Evolutionary conservation across 2,888 invertebrate genomes (phyloP).

Genomic region (Ischnus inquisitorius): DNA sequence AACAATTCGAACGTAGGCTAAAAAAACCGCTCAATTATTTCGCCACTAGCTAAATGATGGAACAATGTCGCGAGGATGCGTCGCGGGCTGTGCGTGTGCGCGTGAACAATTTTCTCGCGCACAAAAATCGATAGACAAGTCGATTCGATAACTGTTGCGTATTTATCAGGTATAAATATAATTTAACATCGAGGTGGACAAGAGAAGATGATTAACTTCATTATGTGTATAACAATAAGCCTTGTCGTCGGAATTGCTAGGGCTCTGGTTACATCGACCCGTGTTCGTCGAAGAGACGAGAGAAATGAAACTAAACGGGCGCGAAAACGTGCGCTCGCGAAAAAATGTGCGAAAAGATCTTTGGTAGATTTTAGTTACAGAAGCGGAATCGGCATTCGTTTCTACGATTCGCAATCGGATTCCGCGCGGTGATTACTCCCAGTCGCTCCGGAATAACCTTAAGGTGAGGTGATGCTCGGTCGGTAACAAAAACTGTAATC

Average conservation of each 20-base stretch:
- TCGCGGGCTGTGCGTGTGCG: background rate
- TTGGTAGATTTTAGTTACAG: too few relatives aligned
- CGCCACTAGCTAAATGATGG: background rate
- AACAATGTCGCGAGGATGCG: background rate
- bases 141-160: slow-evolving; percentile 33
- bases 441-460: too few relatives aligned
- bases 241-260: slow-evolving; percentile 2
- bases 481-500: too few relatives aligned
- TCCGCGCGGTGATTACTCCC: too few relatives aligned
- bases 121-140: slow-evolving; percentile 16
- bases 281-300: background rate
- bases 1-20: slow-evolving; percentile 51
- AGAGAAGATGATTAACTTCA: slow-evolving; percentile 19
- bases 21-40: slow-evolving; percentile 70
- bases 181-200: slow-evolving; percentile 52
- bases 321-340: too few relatives aligned
- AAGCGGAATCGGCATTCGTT: too few relatives aligned
- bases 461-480: too few relatives aligned
- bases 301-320: too few relatives aligned
- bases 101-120: background rate
- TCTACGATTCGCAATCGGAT: too few relatives aligned
- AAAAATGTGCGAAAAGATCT: too few relatives aligned
- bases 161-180: slow-evolving; percentile 63
- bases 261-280: background rate
- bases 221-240: slow-evolving; percentile 32